Evolutionary conservation across 2,888 invertebrate species (phyloP).

Genomic region (Melieria crassipennis): DNA sequence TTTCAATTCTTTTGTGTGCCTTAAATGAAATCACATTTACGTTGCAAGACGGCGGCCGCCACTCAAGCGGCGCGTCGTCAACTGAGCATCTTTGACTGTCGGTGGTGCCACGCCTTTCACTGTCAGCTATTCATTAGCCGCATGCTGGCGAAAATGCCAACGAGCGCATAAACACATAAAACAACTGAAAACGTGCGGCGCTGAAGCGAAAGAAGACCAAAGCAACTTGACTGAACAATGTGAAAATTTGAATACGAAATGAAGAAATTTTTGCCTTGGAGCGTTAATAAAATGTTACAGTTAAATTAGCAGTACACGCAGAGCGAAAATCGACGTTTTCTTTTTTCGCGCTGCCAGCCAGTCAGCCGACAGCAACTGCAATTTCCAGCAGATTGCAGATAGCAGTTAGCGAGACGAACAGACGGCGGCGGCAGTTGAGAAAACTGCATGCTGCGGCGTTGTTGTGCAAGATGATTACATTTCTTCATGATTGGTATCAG

Average conservation of each 20-base stretch:
- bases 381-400: slow-evolving; percentile 23
- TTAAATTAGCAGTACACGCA: slow-evolving; percentile 37
- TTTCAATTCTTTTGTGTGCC: no score
- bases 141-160: background rate
- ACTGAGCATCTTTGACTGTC: background rate
- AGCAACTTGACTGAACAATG: background rate
- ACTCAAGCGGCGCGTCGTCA: no score
- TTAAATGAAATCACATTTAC: no score
- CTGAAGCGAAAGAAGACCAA: slow-evolving; percentile 11
- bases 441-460: slow-evolving; percentile 11
- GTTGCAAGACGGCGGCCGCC: no score
- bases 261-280: slow-evolving; percentile 21
- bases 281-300: slow-evolving; percentile 39
- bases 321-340: slow-evolving; percentile 17
- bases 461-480: slow-evolving; percentile 31
- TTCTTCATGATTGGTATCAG: slow-evolving; percentile 38
- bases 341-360: no score
- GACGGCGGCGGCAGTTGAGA: background rate
- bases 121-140: background rate
- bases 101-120: background rate
- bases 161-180: background rate
- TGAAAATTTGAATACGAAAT: slow-evolving; percentile 10
- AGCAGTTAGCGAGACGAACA: slow-evolving; percentile 5
- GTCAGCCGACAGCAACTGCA: slow-evolving; percentile 1
- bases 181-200: slow-evolving; percentile 17